Evolutionary conservation across 2,113 vertebrate species (phyloP).

Genomic region (Odontesthes bonariensis): DNA sequence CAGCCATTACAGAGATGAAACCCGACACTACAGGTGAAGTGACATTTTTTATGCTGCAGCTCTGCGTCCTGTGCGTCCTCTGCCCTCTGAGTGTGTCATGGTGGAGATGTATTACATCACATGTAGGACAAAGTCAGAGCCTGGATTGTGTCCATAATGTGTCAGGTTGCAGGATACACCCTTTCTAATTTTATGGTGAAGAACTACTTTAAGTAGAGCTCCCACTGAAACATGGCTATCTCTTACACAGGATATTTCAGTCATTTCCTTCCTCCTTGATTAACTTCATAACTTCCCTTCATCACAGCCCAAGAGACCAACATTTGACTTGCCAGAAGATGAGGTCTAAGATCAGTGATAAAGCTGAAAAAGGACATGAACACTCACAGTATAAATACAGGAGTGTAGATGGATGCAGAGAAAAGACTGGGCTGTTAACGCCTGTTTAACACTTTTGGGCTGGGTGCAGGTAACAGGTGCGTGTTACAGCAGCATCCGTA

Average conservation of each 20-base stretch:
- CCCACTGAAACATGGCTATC: constrained; percentile 32
- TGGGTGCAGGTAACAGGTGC: background rate
- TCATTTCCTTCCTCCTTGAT: constrained; percentile 44
- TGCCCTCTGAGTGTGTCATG: constrained; percentile 20
- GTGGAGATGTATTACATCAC: constrained; percentile 43
- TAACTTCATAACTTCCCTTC: constrained; percentile 19
- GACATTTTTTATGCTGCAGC: background rate
- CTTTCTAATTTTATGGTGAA: constrained; percentile 54
- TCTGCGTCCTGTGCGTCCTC: background rate
- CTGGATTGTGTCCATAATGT: constrained; percentile 47
- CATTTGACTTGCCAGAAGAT: background rate
- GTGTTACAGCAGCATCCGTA: constrained; percentile 6
- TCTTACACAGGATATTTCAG: constrained; percentile 18
- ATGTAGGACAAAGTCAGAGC: constrained; percentile 47
- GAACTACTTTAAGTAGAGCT: constrained; percentile 21
- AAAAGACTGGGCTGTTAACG: background rate
- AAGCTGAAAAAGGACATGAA: background rate
- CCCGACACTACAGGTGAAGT: constrained; percentile 19
- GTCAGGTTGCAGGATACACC: constrained; percentile 70
- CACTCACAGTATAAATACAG: background rate
- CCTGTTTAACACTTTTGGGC: background rate
- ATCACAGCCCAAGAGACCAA: constrained; percentile 2
- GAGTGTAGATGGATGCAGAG: background rate
- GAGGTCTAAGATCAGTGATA: background rate
- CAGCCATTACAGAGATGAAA: constrained; percentile 32